Evolutionary conservation across 2,888 invertebrate species (phyloP).

Genomic region (Bombylius major): DNA sequence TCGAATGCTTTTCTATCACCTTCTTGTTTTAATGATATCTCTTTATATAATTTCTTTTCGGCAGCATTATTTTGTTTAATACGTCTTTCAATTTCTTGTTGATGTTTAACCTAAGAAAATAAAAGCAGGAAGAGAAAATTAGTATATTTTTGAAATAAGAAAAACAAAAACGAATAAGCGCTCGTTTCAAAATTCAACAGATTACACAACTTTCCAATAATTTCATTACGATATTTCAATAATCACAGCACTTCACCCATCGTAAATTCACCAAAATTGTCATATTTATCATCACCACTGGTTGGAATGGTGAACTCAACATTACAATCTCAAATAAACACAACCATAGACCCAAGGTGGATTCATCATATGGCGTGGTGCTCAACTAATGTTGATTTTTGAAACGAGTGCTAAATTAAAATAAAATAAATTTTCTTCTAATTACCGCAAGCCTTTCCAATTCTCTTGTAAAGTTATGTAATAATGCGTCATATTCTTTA

Average conservation of each 20-base stretch:
- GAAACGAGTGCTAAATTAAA: too few relatives aligned
- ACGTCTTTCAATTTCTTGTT: conserved; percentile 66
- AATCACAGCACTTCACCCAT: too few relatives aligned
- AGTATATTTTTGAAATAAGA: not conserved
- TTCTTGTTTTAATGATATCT: conserved; percentile 79
- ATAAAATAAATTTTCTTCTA: not conserved
- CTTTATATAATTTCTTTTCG: conserved; percentile 88
- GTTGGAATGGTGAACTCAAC: too few relatives aligned
- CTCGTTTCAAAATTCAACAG: not conserved
- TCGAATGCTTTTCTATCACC: conserved; percentile 85
- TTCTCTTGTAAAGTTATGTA: conserved; percentile 85
- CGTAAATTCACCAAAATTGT: too few relatives aligned
- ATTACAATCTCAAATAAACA: too few relatives aligned
- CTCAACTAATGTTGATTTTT: too few relatives aligned
- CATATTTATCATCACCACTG: too few relatives aligned
- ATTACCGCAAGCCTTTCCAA: conserved; percentile 69
- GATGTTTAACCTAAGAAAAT: conserved; percentile 48
- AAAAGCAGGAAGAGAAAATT: not conserved
- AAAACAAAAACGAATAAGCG: not conserved
- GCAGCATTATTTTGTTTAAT: conserved; percentile 75
- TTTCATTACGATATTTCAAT: too few relatives aligned
- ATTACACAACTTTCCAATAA: too few relatives aligned
- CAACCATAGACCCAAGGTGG: too few relatives aligned
- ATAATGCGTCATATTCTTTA: conserved; percentile 88
- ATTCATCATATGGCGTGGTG: too few relatives aligned